phyloP scores from a whole-genome alignment of 2,113 vertebrate species.

The Monarcha castaneiventris region DNA sequence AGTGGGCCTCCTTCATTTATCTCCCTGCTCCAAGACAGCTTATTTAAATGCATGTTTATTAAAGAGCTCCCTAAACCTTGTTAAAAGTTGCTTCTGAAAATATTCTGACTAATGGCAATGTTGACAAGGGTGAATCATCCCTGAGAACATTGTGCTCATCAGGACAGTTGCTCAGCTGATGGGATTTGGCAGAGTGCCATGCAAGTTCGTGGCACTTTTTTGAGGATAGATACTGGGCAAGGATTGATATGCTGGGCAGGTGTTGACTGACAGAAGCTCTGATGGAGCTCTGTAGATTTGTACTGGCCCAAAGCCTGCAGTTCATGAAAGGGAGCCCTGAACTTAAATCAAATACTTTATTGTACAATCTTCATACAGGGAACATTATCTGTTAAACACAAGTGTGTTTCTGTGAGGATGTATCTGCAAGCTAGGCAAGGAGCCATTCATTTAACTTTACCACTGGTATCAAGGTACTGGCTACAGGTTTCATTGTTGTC shows the following conservation, averaged over 20 bases:
- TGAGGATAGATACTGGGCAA: background rate
- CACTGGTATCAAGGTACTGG: background rate
- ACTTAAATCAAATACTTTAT: background rate
- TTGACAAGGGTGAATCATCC: constrained; percentile 14
- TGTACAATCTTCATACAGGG: background rate
- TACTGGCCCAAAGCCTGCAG: background rate
- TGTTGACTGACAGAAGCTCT: background rate
- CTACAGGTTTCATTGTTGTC: background rate
- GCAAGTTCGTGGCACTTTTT: background rate
- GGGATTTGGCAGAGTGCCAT: constrained; percentile 16
- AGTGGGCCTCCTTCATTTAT: background rate
- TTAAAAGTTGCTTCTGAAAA: constrained; percentile 35
- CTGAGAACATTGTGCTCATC: background rate
- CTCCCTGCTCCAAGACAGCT: background rate
- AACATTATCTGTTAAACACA: background rate
- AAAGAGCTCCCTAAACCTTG: background rate
- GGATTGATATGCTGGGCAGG: background rate
- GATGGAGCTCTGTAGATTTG: background rate
- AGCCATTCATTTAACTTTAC: background rate
- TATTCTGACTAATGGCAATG: constrained; percentile 12
- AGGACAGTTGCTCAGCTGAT: constrained; percentile 31
- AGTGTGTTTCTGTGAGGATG: background rate
- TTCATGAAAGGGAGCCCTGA: background rate
- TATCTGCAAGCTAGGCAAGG: background rate
- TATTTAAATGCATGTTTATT: constrained; percentile 20